These are phyloP conservation scores for Agrotis puta DNA, from an alignment of 2,888 invertebrate genomes.

Conservation along the genomic window DNA sequence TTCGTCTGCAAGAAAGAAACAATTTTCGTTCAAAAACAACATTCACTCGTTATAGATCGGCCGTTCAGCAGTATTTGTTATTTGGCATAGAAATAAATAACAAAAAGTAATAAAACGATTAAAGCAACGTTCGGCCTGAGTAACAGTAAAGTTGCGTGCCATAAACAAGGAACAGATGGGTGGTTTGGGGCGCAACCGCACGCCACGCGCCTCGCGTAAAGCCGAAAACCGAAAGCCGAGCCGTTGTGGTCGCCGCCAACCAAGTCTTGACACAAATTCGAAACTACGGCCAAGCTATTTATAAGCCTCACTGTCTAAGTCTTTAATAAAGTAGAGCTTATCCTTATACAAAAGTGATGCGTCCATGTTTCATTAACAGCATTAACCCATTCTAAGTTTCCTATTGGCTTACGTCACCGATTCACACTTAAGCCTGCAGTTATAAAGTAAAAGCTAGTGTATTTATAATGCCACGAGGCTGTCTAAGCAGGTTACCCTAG, in stretches of 20 bases:
- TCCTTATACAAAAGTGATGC: slow-evolving; percentile 49
- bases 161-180: slow-evolving; percentile 71
- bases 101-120: slow-evolving; percentile 65
- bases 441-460: slow-evolving; percentile 8
- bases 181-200: slow-evolving; percentile 55
- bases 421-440: slow-evolving; percentile 10
- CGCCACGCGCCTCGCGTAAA: slow-evolving; percentile 40
- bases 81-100: slow-evolving; percentile 58
- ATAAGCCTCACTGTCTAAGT: slow-evolving; percentile 55
- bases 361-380: slow-evolving; percentile 43
- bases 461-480: no score
- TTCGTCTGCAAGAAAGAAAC: slow-evolving; percentile 9
- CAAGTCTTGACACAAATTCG: slow-evolving; percentile 63
- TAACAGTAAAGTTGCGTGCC: slow-evolving; percentile 66
- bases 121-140: slow-evolving; percentile 61
- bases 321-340: slow-evolving; percentile 57
- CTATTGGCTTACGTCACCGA: slow-evolving; percentile 19
- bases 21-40: slow-evolving; percentile 29
- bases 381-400: slow-evolving; percentile 16
- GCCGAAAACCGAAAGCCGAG: slow-evolving; percentile 54
- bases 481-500: no score
- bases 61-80: slow-evolving; percentile 42
- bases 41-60: slow-evolving; percentile 34
- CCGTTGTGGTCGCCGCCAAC: slow-evolving; percentile 55
- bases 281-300: slow-evolving; percentile 60